Conservation (phyloP, 2,797 vertebrate species). For the Harpagifer antarcticus region DNA sequence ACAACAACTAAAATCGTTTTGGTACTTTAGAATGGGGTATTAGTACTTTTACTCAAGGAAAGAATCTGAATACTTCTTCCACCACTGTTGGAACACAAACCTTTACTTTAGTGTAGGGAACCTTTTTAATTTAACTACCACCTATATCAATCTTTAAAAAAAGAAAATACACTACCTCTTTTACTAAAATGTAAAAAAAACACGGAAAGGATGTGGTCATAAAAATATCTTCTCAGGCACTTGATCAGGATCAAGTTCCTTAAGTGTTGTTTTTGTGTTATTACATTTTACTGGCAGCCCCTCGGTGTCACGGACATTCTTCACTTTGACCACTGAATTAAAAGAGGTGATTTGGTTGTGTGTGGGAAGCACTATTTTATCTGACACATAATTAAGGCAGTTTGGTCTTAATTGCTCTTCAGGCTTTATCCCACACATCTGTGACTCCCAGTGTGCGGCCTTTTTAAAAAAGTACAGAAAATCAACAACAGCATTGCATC, state of each 20-base stretch:
- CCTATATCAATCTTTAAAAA: neutral
- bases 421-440: constrained; percentile 24
- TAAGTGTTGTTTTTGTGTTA: constrained; percentile 22
- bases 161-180: neutral
- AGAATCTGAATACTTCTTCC: too few relatives aligned
- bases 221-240: constrained; percentile 6
- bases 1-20: neutral
- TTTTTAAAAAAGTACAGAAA: constrained; percentile 7
- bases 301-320: constrained; percentile 24
- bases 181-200: neutral
- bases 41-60: neutral
- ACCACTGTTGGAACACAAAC: neutral
- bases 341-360: constrained; percentile 36
- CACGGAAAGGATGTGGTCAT: constrained; percentile 15
- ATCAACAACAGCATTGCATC: neutral
- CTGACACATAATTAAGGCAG: constrained; percentile 38
- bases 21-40: neutral
- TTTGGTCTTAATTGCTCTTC: constrained; percentile 26
- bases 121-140: neutral
- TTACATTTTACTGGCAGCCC: constrained; percentile 22
- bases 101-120: neutral
- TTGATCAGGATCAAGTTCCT: constrained; percentile 5
- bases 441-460: constrained; percentile 15
- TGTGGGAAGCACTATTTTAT: constrained; percentile 26
- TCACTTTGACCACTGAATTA: constrained; percentile 31